Percentiles rank a stretch among this genome's conserved stretches.
phyloP scores from a whole-genome alignment of 2,888 invertebrate species.

The Smittia sp. region DNA sequence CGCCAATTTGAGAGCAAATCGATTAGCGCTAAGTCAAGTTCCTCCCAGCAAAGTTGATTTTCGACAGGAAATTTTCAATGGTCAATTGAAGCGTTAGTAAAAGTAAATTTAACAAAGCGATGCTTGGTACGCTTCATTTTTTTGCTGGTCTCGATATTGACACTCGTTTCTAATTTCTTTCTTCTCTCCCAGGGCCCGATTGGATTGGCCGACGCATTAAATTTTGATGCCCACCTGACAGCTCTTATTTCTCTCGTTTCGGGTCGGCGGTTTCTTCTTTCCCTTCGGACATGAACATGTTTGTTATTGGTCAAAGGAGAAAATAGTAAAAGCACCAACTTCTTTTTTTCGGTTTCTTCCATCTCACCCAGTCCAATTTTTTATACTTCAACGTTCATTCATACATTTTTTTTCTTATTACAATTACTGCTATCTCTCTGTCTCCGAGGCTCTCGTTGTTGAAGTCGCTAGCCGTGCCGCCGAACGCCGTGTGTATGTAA shows the following conservation, averaged over 20 bases:
- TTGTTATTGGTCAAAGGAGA: neutral
- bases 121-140: neutral
- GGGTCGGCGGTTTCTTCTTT: neutral
- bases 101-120: constrained; percentile 7
- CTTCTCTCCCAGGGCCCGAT: neutral
- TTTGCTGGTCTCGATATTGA: constrained; percentile 18
- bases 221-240: constrained; percentile 26
- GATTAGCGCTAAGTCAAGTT: neutral
- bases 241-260: constrained; percentile 6
- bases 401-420: constrained; percentile 26
- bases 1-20: constrained; percentile 15
- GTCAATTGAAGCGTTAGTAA: constrained; percentile 4
- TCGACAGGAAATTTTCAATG: constrained; percentile 13
- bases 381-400: neutral
- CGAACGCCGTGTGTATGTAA: constrained; percentile 11
- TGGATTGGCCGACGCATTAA: neutral
- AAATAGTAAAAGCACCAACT: constrained; percentile 27
- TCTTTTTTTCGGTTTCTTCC: neutral
- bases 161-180: constrained; percentile 17
- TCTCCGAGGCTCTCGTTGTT: neutral
- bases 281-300: neutral
- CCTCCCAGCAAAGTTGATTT: neutral
- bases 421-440: constrained; percentile 38
- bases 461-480: neutral
- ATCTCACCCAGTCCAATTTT: constrained; percentile 15